phyloP scores from a whole-genome alignment of 2,797 vertebrate genomes.

The Molossus molossus region DNA sequence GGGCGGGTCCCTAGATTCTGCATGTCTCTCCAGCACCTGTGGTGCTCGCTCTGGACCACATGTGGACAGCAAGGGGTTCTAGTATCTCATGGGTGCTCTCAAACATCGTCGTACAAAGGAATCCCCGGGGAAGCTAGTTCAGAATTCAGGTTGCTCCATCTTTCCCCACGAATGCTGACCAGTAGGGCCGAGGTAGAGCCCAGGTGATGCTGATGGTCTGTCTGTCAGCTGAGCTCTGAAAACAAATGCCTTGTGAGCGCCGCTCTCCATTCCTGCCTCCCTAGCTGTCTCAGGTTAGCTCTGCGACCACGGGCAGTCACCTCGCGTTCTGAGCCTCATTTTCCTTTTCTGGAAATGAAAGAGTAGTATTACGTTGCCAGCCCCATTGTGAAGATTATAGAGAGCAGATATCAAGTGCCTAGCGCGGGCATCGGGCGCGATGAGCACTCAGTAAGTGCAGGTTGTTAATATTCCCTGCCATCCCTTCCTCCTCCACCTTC shows the following conservation, averaged over 20 bases:
- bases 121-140: not conserved
- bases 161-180: not conserved
- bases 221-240: not conserved
- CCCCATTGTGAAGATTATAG: not conserved
- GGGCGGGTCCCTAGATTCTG: not conserved
- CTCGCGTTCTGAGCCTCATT: not conserved
- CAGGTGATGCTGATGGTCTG: not conserved
- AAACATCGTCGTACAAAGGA: not conserved
- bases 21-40: not conserved
- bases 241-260: not conserved
- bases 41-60: not conserved
- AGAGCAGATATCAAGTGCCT: not conserved
- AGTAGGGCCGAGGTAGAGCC: not conserved
- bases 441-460: rapidly evolving
- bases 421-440: not conserved
- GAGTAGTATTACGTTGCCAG: not conserved
- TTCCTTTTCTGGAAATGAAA: not conserved
- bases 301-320: not conserved
- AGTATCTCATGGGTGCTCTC: not conserved
- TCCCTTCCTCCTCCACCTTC: not conserved
- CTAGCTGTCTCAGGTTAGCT: not conserved
- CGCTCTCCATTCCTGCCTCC: not conserved
- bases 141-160: not conserved
- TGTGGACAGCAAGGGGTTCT: not conserved
- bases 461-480: not conserved